These are phyloP conservation scores for Rhegmatorhina hoffmannsi DNA, from an alignment of 2,113 vertebrate genomes.

Conservation along the genomic window DNA sequence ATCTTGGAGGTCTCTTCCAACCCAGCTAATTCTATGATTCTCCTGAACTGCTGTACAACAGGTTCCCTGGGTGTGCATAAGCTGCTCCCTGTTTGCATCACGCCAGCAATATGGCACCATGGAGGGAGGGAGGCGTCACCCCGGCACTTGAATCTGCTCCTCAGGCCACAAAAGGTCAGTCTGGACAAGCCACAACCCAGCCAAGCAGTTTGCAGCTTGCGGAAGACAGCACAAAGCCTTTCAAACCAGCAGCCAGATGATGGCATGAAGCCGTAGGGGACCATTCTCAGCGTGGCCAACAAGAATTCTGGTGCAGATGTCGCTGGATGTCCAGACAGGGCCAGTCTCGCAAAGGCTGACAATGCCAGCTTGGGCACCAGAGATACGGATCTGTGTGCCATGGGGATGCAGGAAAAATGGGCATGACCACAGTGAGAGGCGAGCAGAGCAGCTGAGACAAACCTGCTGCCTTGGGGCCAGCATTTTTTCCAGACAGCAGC, in stretches of 20 bases:
- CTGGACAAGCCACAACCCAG: conserved; percentile 36
- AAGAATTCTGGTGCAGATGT: neutral
- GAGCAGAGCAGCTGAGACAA: neutral
- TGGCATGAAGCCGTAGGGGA: neutral
- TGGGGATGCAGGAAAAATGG: neutral
- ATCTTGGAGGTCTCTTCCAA: no score
- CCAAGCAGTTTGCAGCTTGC: conserved; percentile 31
- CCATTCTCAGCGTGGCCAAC: fast-evolving
- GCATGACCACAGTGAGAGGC: neutral
- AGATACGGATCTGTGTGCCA: neutral
- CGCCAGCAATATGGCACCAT: neutral
- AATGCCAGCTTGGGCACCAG: neutral
- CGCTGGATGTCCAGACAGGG: neutral
- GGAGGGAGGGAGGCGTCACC: conserved; percentile 50
- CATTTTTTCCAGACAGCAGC: neutral
- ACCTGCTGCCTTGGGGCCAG: neutral
- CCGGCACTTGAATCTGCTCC: conserved; percentile 62
- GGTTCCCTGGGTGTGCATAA: neutral
- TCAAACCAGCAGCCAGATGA: neutral
- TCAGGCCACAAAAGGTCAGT: conserved; percentile 48
- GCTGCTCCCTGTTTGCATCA: fast-evolving
- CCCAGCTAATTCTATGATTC: neutral
- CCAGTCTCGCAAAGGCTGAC: neutral
- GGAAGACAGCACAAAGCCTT: conserved; percentile 45
- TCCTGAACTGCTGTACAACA: neutral